phyloP scores from a whole-genome alignment of 1,140 invertebrate species.

The Bombus breviceps region DNA sequence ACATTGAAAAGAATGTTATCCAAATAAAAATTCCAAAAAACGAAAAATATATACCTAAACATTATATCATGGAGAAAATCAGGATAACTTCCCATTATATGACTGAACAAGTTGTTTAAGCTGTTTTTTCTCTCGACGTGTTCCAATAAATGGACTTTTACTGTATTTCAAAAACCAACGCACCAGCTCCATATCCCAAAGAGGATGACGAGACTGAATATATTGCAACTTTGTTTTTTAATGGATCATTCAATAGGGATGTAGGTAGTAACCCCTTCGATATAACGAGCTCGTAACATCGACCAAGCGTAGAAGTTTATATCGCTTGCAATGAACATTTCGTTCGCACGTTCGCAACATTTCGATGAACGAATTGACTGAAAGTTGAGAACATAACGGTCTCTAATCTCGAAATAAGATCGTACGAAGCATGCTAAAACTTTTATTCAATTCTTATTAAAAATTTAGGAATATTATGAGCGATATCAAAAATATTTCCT shows the following conservation, averaged over 20 bases:
- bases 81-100: neutral
- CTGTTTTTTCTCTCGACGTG: neutral
- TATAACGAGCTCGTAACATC: neutral
- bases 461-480: neutral
- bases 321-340: neutral
- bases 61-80: no score
- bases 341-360: no score
- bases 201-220: neutral
- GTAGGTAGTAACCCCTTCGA: neutral
- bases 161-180: neutral
- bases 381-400: neutral
- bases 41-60: neutral
- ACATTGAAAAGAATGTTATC: no score
- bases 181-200: neutral
- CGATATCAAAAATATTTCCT: no score
- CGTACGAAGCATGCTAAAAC: neutral
- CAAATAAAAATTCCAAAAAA: no score
- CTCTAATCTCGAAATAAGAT: neutral
- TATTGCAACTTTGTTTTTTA: neutral
- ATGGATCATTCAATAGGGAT: neutral
- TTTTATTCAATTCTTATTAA: fast-evolving
- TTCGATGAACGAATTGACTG: neutral
- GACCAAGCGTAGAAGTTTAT: neutral
- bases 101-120: neutral
- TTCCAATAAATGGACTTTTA: neutral